phyloP scores from a whole-genome alignment of 2,888 invertebrate genomes.

The Schizotus pectinicornis region DNA sequence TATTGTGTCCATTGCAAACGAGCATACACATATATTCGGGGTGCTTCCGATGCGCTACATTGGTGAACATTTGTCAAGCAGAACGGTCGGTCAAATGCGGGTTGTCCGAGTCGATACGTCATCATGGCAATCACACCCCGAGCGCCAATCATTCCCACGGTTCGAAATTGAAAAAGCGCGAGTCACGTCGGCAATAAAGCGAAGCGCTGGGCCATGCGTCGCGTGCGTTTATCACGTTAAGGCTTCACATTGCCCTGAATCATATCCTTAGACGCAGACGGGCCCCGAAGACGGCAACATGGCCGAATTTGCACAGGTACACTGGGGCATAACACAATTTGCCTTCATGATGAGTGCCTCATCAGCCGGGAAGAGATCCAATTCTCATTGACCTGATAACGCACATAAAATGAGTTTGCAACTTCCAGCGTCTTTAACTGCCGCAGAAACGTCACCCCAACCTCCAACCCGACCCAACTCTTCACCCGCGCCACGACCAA shows the following conservation, averaged over 20 bases:
- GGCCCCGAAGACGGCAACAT: slow-evolving; percentile 5
- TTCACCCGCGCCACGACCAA: no score
- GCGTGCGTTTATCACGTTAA: slow-evolving; percentile 57
- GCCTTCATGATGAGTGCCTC: no score
- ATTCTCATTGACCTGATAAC: no score
- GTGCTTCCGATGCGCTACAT: slow-evolving; percentile 42
- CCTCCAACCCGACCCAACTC: no score
- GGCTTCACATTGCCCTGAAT: slow-evolving; percentile 46
- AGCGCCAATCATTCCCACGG: slow-evolving; percentile 60
- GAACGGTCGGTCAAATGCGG: slow-evolving; percentile 50
- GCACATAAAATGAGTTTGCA: no score
- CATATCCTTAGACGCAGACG: slow-evolving; percentile 40
- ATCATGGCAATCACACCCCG: slow-evolving; percentile 60
- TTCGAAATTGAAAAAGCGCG: slow-evolving; percentile 61
- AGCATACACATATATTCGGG: slow-evolving; percentile 36
- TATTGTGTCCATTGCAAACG: slow-evolving; percentile 39
- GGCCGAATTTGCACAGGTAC: background rate
- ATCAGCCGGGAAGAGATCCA: no score
- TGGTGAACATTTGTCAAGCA: slow-evolving; percentile 52
- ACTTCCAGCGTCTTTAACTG: no score
- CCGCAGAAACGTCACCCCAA: no score
- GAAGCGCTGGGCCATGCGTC: slow-evolving; percentile 57
- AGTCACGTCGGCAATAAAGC: slow-evolving; percentile 61
- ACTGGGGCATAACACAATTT: no score
- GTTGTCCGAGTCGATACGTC: slow-evolving; percentile 57